Percentiles rank a stretch among this genome's conserved stretches.
phyloP scores from a whole-genome alignment of 2,797 vertebrate species.

The Lemur catta region DNA sequence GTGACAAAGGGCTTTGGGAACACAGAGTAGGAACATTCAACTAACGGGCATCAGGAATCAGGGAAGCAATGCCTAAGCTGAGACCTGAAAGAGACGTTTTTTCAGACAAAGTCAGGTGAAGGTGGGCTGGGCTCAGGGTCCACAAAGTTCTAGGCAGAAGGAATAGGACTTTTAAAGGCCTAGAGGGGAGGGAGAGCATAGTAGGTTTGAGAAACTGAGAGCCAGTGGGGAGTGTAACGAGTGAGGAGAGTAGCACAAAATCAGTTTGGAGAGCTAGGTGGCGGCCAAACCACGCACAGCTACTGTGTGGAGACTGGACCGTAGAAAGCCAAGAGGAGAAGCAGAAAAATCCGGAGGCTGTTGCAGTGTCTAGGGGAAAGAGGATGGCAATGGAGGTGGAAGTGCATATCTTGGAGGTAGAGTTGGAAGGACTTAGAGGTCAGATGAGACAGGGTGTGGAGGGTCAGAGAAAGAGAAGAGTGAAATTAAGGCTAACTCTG shows the following conservation, averaged over 20 bases:
- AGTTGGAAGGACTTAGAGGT: background rate
- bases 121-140: background rate
- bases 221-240: background rate
- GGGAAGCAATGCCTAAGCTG: background rate
- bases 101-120: background rate
- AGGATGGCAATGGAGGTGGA: background rate
- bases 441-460: background rate
- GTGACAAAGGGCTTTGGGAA: background rate
- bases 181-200: background rate
- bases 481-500: background rate
- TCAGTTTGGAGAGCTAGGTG: background rate
- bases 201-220: background rate
- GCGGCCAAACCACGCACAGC: background rate
- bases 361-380: background rate
- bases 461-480: background rate
- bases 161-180: background rate
- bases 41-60: background rate
- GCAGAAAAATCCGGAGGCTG: background rate
- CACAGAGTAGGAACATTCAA: background rate
- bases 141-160: background rate
- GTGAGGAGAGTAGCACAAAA: background rate
- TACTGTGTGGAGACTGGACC: background rate
- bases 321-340: background rate
- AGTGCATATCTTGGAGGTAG: background rate
- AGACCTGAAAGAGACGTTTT: background rate